Percentiles rank a stretch among this genome's conserved stretches.
Evolutionary conservation across 2,113 vertebrate species (phyloP).

Genomic region (Loxodonta africana): DNA sequence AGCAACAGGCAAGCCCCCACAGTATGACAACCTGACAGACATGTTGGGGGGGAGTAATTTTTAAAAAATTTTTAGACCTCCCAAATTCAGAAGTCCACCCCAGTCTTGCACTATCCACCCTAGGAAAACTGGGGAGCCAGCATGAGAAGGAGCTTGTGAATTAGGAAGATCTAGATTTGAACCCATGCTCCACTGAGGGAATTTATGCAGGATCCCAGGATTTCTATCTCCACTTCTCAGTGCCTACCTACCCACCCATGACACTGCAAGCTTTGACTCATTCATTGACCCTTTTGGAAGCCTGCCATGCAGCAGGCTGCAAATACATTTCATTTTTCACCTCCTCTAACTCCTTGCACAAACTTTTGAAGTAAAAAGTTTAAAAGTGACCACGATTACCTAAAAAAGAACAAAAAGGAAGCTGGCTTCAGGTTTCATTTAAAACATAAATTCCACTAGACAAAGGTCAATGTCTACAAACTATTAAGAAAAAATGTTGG

Average conservation of each 20-base stretch:
- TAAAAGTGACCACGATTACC: neutral
- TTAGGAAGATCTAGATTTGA: neutral
- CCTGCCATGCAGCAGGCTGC: neutral
- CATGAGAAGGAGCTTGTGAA: neutral
- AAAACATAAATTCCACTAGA: neutral
- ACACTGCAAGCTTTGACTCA: neutral
- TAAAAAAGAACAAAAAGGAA: neutral
- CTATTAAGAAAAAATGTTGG: neutral
- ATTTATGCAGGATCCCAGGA: neutral
- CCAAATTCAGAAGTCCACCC: neutral
- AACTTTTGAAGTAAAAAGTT: neutral
- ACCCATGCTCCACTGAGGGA: accelerated
- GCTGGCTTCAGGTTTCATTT: neutral
- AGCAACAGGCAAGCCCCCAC: too few relatives aligned
- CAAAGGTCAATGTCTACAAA: neutral
- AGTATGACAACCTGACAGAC: too few relatives aligned
- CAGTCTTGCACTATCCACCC: accelerated
- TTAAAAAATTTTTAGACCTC: neutral
- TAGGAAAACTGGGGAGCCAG: accelerated
- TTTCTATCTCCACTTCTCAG: neutral
- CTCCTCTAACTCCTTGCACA: neutral
- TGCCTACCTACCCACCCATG: neutral
- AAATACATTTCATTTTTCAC: neutral
- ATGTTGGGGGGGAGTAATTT: neutral
- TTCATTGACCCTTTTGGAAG: neutral